These are phyloP conservation scores for Aphelocoma californica DNA, from an alignment of 2,797 vertebrate species.

Conservation along the genomic window DNA sequence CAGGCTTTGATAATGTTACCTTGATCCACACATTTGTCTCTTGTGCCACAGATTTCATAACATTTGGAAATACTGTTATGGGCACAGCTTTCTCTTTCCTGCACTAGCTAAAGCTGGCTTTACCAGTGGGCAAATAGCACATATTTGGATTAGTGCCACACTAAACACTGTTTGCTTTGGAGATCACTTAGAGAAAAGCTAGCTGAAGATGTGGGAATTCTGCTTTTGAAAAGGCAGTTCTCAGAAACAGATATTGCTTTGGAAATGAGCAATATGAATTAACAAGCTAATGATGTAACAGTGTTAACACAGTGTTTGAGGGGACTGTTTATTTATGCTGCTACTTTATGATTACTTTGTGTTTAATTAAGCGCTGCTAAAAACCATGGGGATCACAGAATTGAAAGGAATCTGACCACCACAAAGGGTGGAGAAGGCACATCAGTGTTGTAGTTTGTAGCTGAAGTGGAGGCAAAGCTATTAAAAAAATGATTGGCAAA, in stretches of 20 bases:
- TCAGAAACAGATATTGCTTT: slow-evolving; percentile 49
- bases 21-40: neutral
- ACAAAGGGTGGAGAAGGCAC: slow-evolving; percentile 36
- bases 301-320: slow-evolving; percentile 36
- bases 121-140: slow-evolving; percentile 55
- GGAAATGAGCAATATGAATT: slow-evolving; percentile 50
- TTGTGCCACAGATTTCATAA: neutral
- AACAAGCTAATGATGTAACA: slow-evolving; percentile 46
- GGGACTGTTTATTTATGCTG: slow-evolving; percentile 50
- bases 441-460: neutral
- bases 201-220: slow-evolving; percentile 61
- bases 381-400: slow-evolving; percentile 44
- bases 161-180: slow-evolving; percentile 70
- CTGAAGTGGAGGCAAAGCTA: neutral
- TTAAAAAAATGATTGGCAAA: neutral
- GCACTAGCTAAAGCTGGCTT: slow-evolving; percentile 53
- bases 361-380: slow-evolving; percentile 71
- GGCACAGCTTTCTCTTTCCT: slow-evolving; percentile 2
- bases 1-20: neutral
- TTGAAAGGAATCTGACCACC: slow-evolving; percentile 69
- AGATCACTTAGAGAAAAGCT: slow-evolving; percentile 59
- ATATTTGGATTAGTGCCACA: slow-evolving; percentile 62
- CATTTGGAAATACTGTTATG: neutral
- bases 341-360: slow-evolving; percentile 69
- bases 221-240: slow-evolving; percentile 63